Percentiles rank a stretch among this genome's conserved stretches.
phyloP scores from a whole-genome alignment of 1,140 invertebrate genomes.

The Pararge aegeria region DNA sequence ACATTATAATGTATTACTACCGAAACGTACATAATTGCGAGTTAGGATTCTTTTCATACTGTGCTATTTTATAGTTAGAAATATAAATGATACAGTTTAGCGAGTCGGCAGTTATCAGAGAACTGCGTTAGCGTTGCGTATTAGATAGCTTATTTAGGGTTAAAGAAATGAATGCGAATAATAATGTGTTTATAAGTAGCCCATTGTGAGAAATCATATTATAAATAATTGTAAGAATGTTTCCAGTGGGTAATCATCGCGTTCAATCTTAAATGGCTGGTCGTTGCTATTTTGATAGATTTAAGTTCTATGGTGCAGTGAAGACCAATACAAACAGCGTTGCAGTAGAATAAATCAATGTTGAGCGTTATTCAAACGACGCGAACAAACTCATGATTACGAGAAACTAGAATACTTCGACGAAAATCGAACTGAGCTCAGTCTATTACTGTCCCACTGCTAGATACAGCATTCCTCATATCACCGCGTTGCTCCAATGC shows the following conservation, averaged over 20 bases:
- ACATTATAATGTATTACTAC: neutral
- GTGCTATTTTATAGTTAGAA: neutral
- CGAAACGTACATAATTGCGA: neutral
- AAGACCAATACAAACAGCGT: neutral
- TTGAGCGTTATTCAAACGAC: too few species aligned
- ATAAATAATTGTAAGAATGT: neutral
- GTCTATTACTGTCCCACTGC: too few species aligned
- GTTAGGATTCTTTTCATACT: neutral
- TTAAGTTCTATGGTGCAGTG: neutral
- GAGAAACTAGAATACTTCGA: too few species aligned
- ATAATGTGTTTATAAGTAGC: neutral
- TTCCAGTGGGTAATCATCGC: neutral
- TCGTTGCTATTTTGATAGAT: neutral
- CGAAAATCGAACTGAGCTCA: too few species aligned
- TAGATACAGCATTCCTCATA: too few species aligned
- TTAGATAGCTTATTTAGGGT: slow-evolving; percentile 1
- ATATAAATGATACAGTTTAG: neutral
- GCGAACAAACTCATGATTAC: too few species aligned
- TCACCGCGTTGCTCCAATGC: too few species aligned
- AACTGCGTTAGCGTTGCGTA: neutral
- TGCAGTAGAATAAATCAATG: too few species aligned
- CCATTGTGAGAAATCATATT: neutral
- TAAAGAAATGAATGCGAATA: neutral
- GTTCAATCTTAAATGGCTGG: neutral
- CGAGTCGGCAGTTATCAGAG: neutral